phyloP scores from a whole-genome alignment of 2,888 invertebrate species.

The Mimachlamys varia region DNA sequence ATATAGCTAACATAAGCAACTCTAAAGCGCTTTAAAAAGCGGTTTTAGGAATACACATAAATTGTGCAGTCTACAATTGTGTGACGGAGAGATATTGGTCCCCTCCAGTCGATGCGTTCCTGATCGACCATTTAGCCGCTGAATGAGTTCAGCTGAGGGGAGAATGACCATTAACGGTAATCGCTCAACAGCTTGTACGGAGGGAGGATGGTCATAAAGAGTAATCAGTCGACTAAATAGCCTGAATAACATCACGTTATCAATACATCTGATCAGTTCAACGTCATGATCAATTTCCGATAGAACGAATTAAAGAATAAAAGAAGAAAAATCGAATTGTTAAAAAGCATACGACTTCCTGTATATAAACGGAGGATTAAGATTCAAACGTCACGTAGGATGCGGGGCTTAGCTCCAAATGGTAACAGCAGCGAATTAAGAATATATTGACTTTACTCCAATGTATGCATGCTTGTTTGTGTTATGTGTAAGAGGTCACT shows the following conservation, averaged over 20 bases:
- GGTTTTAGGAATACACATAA: not conserved
- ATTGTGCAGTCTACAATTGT: not conserved
- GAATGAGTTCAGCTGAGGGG: not conserved
- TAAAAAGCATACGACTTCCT: not conserved
- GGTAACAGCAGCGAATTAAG: not conserved
- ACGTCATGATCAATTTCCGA: not conserved
- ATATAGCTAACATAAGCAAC: too few species aligned
- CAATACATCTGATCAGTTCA: not conserved
- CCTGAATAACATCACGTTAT: conserved; percentile 18
- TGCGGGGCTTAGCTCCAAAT: not conserved
- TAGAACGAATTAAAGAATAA: not conserved
- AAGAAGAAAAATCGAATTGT: not conserved
- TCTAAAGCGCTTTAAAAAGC: too few species aligned
- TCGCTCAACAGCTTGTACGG: not conserved
- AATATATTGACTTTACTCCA: not conserved
- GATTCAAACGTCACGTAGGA: not conserved
- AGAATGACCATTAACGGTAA: conserved; percentile 1
- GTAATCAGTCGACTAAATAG: conserved; percentile 1
- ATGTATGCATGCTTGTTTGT: not conserved
- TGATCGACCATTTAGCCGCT: not conserved
- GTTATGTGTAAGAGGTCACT: not conserved
- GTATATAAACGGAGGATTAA: not conserved
- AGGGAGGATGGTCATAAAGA: not conserved
- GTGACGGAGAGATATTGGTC: not conserved
- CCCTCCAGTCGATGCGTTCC: not conserved